Conservation (phyloP, 2,113 vertebrate genomes). For the Gallinago undulata region DNA sequence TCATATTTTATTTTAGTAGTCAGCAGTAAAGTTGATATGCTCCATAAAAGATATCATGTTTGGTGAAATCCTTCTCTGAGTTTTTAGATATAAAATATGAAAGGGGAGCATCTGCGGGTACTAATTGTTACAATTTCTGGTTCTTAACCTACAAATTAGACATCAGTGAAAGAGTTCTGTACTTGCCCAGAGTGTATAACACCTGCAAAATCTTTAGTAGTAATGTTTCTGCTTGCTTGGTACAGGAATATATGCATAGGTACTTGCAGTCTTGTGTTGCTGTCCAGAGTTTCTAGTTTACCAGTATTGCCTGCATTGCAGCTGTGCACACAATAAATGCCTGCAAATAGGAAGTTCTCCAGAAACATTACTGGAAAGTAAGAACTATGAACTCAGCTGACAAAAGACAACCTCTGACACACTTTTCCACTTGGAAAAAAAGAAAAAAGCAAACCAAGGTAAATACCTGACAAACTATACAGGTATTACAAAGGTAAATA, state of each 20-base stretch:
- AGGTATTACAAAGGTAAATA: background rate
- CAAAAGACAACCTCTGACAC: background rate
- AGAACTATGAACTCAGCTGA: background rate
- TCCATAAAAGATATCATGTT: background rate
- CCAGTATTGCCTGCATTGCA: background rate
- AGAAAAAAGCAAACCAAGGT: background rate
- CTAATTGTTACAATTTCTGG: background rate
- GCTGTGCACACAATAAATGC: background rate
- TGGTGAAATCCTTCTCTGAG: background rate
- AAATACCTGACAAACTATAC: background rate
- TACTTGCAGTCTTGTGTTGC: background rate
- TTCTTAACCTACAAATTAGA: background rate
- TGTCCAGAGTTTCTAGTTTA: background rate
- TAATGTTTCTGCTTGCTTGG: background rate
- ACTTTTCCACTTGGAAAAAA: background rate
- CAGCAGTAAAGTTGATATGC: background rate
- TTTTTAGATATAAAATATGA: background rate
- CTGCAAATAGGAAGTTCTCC: background rate
- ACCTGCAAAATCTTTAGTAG: background rate
- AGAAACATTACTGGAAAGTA: background rate
- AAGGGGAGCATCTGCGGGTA: background rate
- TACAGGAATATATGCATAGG: background rate
- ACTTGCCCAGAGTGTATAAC: background rate
- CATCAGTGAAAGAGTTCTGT: background rate
- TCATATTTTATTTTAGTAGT: background rate